Base-by-base conservation (phyloP, 2,113 vertebrate genomes). In the Bucco capensis region DNA sequence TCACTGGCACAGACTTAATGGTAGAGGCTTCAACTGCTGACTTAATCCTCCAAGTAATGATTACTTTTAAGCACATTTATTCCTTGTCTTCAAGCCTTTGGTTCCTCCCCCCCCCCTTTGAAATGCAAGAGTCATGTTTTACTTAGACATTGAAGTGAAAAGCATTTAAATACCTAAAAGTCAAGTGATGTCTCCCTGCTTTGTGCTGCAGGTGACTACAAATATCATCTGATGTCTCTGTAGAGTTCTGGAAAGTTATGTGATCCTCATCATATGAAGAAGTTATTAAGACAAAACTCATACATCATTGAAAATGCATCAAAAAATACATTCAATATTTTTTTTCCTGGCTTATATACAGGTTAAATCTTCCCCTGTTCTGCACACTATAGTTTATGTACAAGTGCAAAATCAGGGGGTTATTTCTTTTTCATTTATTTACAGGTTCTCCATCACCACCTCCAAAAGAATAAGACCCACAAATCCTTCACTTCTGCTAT, bases 321-420 rank as follows among this genome's bases (percentile, higher is more conserved):
- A 95, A 97, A 97, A 67, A 97, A 96, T 94, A 97, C 96, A 93
- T 95, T 86, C 92, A 81, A 42, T 91, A 57, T 88, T 85, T 85
- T 88, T 95, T 50, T 57, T 35, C 19, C 89, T 93, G 90, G 64
- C 93, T 95, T 96, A 96, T 96, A 75, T 95, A 96, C 93, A 97
- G 61, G 75, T 94, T 60, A 82, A 96, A 95, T 86, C 94, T 77
- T 30, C 87, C 82, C 30, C 57, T 44, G 81, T 94, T 84, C 88
- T 86, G 92, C 92, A 97, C 33, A 9, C 86, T 84, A 86, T 76
- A 94, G 79, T 88, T 96, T 90, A 97, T 95, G 70, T 95, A 95
- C 96, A 97, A 95, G 95, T 94, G 91, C 94, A 97, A 96, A 92
- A 65, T 66, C 11, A 6, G 49, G 49, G 76, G 88, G 92, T 57